Base-by-base conservation (phyloP, 1,140 invertebrate species). In the Brachionus calyciflorus region DNA sequence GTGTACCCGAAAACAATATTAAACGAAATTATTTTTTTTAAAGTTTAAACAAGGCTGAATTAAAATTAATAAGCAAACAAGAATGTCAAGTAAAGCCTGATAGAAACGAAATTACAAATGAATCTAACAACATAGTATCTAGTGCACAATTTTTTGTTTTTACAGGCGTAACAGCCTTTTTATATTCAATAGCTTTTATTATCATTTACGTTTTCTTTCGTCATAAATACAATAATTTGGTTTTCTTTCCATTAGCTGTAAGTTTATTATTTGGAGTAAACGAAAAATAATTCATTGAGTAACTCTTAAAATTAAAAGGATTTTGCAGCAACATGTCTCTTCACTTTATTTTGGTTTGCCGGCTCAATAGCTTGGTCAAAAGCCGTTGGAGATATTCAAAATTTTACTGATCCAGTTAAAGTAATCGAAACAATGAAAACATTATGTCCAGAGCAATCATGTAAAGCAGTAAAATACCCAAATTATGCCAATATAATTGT, bases 71-170 rank as follows among this genome's bases (percentile, higher is more conserved):
- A n/a, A n/a, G n/a, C n/a, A n/a, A n/a, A n/a, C 3, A 28, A 60
- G 24, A 19, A 1, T 37, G 1, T 7, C 5, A 40, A 26, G 7
- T 10, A 41, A 63, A 63, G n/a, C 28, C 60, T 44, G 46, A 73
- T 40, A 17, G 69, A 53, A 48, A 51, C 2, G 51, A 44, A 30
- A 73, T 73, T 3, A 28, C 69, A 37, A 73, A 33, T 12, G 51
- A 73, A 24, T 1, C 33, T 1, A 57, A 46, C 12, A 55, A 76
- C 48, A 55, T 76, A 19, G 21, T 40, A 19, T 55, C 73, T 19
- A 51, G 44, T 7, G 14, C 51, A 7, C 30, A 76, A 60, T 76
- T 76, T 57, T 76, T 76, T 60, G 51, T 76, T 28, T 76, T 76
- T 48, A 76, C 51, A 12, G 73, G 73, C 21, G 73, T 76, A 12